Conservation (phyloP, 2,888 invertebrate species). For the Gastrophysa polygoni region DNA sequence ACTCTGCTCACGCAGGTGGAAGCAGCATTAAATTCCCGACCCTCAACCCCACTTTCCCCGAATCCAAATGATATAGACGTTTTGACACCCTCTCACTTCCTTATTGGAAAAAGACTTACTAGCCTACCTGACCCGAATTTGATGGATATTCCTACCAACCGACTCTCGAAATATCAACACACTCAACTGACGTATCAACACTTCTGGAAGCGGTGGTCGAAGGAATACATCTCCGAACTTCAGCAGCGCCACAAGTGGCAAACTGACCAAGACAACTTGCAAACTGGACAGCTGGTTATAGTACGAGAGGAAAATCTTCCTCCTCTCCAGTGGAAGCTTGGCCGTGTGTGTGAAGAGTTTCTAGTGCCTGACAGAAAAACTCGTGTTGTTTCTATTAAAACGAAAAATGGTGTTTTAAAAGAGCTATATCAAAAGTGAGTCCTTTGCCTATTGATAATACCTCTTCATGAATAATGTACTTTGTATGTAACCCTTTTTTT, state of each 20-base stretch:
- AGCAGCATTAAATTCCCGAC: slow-evolving; percentile 45
- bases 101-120: slow-evolving; percentile 38
- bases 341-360: background rate
- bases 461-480: background rate
- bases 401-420: slow-evolving; percentile 4
- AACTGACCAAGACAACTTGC: background rate
- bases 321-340: slow-evolving; percentile 15
- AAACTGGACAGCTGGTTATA: slow-evolving; percentile 2
- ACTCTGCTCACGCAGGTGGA: slow-evolving; percentile 43
- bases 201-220: slow-evolving; percentile 37
- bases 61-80: slow-evolving; percentile 38
- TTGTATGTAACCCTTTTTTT: too few relatives aligned
- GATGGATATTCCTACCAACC: slow-evolving; percentile 19
- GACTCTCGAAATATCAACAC: slow-evolving; percentile 35
- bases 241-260: slow-evolving; percentile 35
- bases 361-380: background rate
- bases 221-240: slow-evolving; percentile 39
- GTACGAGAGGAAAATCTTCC: slow-evolving; percentile 16
- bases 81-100: slow-evolving; percentile 42
- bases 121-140: slow-evolving; percentile 29
- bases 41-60: slow-evolving; percentile 36
- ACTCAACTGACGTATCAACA: slow-evolving; percentile 36
- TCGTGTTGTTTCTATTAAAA: slow-evolving; percentile 8
- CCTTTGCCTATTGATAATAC: slow-evolving; percentile 1
- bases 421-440: background rate